phyloP scores from a whole-genome alignment of 2,888 invertebrate species.

The Sinohyriopsis cumingii region DNA sequence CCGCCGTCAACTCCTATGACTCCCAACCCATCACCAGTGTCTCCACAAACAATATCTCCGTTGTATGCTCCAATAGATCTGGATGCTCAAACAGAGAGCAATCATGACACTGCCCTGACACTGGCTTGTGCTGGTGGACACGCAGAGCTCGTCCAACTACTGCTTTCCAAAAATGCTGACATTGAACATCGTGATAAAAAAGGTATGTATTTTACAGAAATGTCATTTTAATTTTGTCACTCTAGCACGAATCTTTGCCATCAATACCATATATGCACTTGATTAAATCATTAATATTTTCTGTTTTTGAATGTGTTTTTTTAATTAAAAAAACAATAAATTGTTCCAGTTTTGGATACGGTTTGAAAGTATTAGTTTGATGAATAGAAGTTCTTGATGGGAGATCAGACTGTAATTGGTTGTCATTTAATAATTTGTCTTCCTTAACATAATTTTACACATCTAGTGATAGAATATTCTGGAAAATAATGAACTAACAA shows the following conservation, averaged over 20 bases:
- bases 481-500: no score
- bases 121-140: slow-evolving; percentile 95
- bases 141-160: slow-evolving; percentile 92
- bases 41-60: slow-evolving; percentile 60
- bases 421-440: no score
- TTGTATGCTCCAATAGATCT: slow-evolving; percentile 81
- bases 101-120: slow-evolving; percentile 98
- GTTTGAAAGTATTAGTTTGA: no score
- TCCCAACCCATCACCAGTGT: slow-evolving; percentile 63
- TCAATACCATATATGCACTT: no score
- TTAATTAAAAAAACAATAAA: no score
- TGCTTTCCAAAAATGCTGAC: slow-evolving; percentile 92
- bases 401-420: no score
- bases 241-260: neutral
- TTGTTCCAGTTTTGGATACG: no score
- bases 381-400: no score
- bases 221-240: neutral
- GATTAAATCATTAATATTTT: no score
- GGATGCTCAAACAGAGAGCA: slow-evolving; percentile 98
- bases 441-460: no score
- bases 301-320: no score
- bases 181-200: slow-evolving; percentile 99
- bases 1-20: slow-evolving; percentile 61
- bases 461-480: no score
- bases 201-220: slow-evolving; percentile 54